Conservation (phyloP, 2,888 invertebrate species). For the Hybos culiciformis region DNA sequence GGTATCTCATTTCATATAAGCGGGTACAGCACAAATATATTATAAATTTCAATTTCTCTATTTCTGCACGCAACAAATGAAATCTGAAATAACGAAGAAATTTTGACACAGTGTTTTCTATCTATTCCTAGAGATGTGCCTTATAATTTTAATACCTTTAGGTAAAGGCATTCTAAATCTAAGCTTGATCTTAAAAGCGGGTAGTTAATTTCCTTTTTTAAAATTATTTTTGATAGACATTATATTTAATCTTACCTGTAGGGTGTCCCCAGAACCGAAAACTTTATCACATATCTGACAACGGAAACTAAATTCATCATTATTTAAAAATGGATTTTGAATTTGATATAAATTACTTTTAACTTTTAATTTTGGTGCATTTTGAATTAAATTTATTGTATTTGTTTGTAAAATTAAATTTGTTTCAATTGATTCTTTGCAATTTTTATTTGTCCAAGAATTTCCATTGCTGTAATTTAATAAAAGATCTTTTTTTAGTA, state of each 20-base stretch:
- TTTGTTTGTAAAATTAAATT: background rate
- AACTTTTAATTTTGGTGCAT: background rate
- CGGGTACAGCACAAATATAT: too few relatives aligned
- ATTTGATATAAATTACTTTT: background rate
- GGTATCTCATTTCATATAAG: too few relatives aligned
- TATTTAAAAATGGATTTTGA: background rate
- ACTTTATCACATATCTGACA: slow-evolving; percentile 35
- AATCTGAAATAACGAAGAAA: too few relatives aligned
- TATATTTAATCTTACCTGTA: slow-evolving; percentile 35
- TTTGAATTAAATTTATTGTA: background rate
- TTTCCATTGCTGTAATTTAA: background rate
- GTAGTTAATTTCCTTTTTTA: too few relatives aligned
- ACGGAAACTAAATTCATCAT: slow-evolving; percentile 32
- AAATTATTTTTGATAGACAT: too few relatives aligned
- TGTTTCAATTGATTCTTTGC: background rate
- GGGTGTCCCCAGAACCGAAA: slow-evolving; percentile 32
- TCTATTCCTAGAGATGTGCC: too few relatives aligned
- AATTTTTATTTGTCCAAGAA: background rate
- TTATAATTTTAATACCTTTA: too few relatives aligned
- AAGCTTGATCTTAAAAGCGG: too few relatives aligned
- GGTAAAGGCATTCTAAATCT: too few relatives aligned
- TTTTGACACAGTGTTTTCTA: too few relatives aligned
- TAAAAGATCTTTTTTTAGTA: background rate
- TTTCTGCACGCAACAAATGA: too few relatives aligned
- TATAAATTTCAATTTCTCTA: too few relatives aligned